Percentiles rank a stretch among this genome's conserved stretches.
Conservation (phyloP, 2,888 invertebrate species). For the Drosophila vallismaia region DNA sequence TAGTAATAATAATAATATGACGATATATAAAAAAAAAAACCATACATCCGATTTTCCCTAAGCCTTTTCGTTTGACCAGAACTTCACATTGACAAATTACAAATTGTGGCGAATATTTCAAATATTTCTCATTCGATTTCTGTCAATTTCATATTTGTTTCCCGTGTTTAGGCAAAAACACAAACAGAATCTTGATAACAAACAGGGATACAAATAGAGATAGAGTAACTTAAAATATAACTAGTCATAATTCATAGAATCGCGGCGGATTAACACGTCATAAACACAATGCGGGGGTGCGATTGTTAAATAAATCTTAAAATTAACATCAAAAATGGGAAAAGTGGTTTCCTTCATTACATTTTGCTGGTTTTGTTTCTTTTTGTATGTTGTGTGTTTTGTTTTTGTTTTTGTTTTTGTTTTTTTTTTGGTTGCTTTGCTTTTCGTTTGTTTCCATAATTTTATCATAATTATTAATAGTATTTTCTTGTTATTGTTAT, state of each 20-base stretch:
- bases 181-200: conserved; percentile 60
- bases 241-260: conserved; percentile 56
- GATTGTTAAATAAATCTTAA: conserved; percentile 28
- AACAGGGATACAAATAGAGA: conserved; percentile 24
- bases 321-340: conserved; percentile 14
- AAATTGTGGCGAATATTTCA: conserved; percentile 42
- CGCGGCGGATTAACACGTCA: conserved; percentile 55
- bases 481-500: conserved; percentile 42
- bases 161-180: conserved; percentile 51
- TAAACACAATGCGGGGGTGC: conserved; percentile 15
- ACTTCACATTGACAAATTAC: conserved; percentile 57
- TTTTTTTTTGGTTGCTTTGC: conserved; percentile 43
- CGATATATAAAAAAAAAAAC: conserved; percentile 1
- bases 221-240: conserved; percentile 42
- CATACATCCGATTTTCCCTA: conserved; percentile 37
- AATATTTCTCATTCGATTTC: conserved; percentile 46
- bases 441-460: conserved; percentile 40
- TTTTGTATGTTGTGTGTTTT: conserved; percentile 10
- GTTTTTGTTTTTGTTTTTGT: conserved; percentile 6
- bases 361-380: conserved; percentile 6
- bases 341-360: conserved; percentile 16
- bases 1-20: not conserved
- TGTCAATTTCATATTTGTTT: conserved; percentile 13
- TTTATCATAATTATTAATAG: conserved; percentile 70
- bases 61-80: conserved; percentile 66